These are phyloP conservation scores for Melanocharis versteri DNA, from an alignment of 2,113 vertebrate genomes.

Conservation along the genomic window DNA sequence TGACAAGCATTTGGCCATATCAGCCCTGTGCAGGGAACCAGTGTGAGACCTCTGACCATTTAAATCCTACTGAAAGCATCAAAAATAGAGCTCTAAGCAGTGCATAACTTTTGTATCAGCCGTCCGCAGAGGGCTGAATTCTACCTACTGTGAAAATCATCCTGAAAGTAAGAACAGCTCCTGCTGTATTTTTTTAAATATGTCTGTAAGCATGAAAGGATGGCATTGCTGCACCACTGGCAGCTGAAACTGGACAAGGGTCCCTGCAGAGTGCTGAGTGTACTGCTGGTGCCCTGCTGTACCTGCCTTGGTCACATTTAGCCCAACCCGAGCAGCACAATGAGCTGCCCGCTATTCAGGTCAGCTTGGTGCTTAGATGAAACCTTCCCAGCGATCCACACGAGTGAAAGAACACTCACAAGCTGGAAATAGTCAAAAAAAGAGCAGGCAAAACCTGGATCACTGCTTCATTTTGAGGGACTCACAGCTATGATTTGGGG, in stretches of 20 bases:
- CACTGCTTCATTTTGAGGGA: not conserved
- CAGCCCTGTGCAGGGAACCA: not conserved
- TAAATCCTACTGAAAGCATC: not conserved
- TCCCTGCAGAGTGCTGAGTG: not conserved
- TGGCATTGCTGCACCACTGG: not conserved
- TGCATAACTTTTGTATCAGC: not conserved
- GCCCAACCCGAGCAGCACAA: not conserved
- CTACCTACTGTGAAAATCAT: constrained; percentile 9
- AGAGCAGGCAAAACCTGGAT: not conserved
- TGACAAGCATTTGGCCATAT: not conserved
- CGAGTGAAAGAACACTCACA: not conserved
- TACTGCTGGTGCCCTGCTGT: not conserved
- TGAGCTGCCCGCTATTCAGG: not conserved
- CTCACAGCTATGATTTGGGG: not conserved
- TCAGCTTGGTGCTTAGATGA: not conserved
- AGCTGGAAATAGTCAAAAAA: not conserved
- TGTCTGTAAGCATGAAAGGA: not conserved
- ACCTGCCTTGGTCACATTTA: not conserved
- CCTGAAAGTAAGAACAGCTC: not conserved
- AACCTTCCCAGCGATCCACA: not conserved
- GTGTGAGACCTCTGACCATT: not conserved
- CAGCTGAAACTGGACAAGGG: not conserved
- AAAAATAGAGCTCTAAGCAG: constrained; percentile 11
- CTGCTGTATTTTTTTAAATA: not conserved
- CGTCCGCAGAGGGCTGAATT: not conserved